A percentile compares a stretch with the other conserved stretches of the same genome.
These are phyloP conservation scores for Micronycteris hirsuta DNA, from an alignment of 2,113 vertebrate genomes.

Conservation along the genomic window DNA sequence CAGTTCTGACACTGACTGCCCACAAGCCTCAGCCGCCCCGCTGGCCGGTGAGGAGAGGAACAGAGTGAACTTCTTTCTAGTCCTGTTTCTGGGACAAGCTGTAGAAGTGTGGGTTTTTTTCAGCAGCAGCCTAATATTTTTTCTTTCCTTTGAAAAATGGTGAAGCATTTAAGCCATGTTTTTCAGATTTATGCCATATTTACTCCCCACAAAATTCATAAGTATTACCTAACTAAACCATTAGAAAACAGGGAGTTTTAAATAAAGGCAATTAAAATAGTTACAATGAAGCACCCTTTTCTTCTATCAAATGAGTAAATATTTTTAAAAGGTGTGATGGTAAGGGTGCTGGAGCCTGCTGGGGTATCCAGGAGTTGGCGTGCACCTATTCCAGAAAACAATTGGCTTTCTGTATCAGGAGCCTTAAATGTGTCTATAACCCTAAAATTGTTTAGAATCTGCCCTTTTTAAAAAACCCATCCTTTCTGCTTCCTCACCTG, in stretches of 20 bases:
- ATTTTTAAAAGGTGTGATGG: not conserved
- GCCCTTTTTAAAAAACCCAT: not conserved
- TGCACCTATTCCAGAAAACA: not conserved
- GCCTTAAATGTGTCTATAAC: not conserved
- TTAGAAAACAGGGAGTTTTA: not conserved
- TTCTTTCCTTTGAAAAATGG: not conserved
- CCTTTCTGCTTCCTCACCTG: not conserved
- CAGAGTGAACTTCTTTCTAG: not conserved
- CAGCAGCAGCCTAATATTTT: not conserved
- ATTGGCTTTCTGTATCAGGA: not conserved
- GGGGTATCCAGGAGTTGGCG: not conserved
- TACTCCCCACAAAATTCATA: not conserved
- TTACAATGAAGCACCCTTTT: not conserved
- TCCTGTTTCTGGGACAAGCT: not conserved
- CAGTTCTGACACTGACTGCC: not conserved
- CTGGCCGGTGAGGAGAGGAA: not conserved
- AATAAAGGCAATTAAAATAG: not conserved
- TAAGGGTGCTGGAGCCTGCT: not conserved
- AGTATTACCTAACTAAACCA: not conserved
- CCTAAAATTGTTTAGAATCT: not conserved
- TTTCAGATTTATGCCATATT: not conserved
- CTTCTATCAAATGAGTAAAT: not conserved
- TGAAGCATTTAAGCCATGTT: not conserved
- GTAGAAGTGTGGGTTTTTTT: not conserved
- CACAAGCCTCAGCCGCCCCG: fast-evolving